Evolutionary conservation across 2,113 vertebrate genomes (phyloP).

Genomic region (Oncorhynchus mykiss): DNA sequence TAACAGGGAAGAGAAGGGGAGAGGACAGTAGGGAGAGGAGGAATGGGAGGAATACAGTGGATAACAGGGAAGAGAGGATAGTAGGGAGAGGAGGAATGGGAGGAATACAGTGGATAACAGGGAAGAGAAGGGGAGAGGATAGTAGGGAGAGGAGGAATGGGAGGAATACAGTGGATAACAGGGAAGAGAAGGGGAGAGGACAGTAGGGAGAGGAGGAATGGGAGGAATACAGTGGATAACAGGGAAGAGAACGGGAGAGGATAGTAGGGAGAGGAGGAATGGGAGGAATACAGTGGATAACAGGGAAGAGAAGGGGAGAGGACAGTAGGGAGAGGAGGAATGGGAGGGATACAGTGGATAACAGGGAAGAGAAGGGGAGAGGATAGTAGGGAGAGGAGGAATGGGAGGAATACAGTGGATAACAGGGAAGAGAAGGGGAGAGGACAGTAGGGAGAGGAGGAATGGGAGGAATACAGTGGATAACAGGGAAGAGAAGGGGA

Average conservation of each 20-base stretch:
- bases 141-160: no score
- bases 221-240: no score
- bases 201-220: constrained; percentile 12
- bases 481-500: neutral
- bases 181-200: neutral
- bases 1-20: no score
- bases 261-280: constrained; percentile 3
- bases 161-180: neutral
- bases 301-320: constrained; percentile 8
- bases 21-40: constrained; percentile 2
- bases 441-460: constrained; percentile 9
- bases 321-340: constrained; percentile 34
- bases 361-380: constrained; percentile 25
- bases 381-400: constrained; percentile 10
- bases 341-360: neutral
- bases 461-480: neutral
- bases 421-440: constrained; percentile 34
- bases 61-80: constrained; percentile 13
- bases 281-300: no score
- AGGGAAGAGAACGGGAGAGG: neutral
- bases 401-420: no score
- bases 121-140: constrained; percentile 20
- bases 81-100: neutral
- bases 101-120: neutral
- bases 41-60: neutral